Evolutionary conservation across 2,888 invertebrate genomes (phyloP).

Genomic region (Drosophila heteroneura): DNA sequence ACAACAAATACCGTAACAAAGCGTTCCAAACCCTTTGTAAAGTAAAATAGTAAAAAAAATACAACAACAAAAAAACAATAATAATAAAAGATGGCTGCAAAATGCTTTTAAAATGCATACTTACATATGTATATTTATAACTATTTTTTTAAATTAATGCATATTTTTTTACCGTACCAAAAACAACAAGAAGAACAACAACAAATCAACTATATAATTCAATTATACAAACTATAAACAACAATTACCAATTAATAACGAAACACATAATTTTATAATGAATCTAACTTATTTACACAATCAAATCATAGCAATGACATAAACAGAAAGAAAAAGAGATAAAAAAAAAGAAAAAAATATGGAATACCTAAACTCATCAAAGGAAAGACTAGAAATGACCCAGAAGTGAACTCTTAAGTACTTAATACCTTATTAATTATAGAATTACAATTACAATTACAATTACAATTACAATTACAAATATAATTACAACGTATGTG

Average conservation of each 20-base stretch:
- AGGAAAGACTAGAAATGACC: conserved; percentile 3
- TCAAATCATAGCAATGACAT: conserved; percentile 20
- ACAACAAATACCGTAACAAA: conserved; percentile 35
- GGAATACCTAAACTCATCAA: neutral
- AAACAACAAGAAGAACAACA: conserved; percentile 20
- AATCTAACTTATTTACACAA: conserved; percentile 58
- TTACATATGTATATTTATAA: conserved; percentile 39
- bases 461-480: neutral
- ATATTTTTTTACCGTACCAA: conserved; percentile 66
- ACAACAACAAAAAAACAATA: neutral
- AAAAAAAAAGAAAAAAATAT: neutral
- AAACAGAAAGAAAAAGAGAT: conserved; percentile 7
- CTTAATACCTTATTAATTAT: conserved; percentile 35
- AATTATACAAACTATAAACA: conserved; percentile 48
- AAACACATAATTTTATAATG: conserved; percentile 5
- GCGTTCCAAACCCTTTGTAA: conserved; percentile 28
- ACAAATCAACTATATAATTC: conserved; percentile 47
- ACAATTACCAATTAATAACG: conserved; percentile 21
- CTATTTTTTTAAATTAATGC: conserved; percentile 68
- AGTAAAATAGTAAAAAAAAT: neutral
- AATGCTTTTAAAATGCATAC: conserved; percentile 39
- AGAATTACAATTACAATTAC: conserved; percentile 1
- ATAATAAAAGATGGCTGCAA: conserved; percentile 35
- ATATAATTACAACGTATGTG: conserved; percentile 3
- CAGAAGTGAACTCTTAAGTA: conserved; percentile 27